A percentile compares a stretch with the other conserved stretches of the same genome.
Conservation (phyloP, 2,113 vertebrate species). For the Pionites leucogaster region DNA sequence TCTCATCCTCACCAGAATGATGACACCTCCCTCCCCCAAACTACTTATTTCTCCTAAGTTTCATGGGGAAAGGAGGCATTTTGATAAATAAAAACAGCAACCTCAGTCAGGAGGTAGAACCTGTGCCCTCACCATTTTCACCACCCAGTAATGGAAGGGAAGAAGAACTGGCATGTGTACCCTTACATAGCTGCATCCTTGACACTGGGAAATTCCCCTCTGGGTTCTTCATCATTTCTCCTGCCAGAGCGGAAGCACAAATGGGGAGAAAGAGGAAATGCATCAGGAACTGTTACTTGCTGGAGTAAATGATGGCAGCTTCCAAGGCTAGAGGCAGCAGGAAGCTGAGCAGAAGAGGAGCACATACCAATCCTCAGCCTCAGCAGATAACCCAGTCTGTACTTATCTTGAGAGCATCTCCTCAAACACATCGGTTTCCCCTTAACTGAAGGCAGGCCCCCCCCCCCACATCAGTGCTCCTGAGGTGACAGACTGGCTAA, state of each 20-base stretch:
- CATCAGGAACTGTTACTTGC: neutral
- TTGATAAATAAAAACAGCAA: neutral
- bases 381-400: neutral
- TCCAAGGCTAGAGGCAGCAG: neutral
- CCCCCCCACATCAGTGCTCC: neutral
- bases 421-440: neutral
- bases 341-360: neutral
- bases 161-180: neutral
- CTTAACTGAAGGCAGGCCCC: neutral
- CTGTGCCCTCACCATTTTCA: neutral
- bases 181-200: neutral
- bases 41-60: accelerated
- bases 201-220: neutral
- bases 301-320: neutral
- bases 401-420: neutral
- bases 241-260: neutral
- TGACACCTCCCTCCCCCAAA: neutral
- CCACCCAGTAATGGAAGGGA: neutral
- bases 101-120: neutral
- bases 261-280: neutral
- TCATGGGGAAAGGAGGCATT: neutral
- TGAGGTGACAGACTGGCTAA: neutral
- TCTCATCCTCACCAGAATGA: neutral
- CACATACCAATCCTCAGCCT: neutral
- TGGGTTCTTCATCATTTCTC: neutral